A percentile compares a stretch with the other conserved stretches of the same genome.
Evolutionary conservation across 1,140 invertebrate species (phyloP).

Genomic region (Cataglyphis hispanica): DNA sequence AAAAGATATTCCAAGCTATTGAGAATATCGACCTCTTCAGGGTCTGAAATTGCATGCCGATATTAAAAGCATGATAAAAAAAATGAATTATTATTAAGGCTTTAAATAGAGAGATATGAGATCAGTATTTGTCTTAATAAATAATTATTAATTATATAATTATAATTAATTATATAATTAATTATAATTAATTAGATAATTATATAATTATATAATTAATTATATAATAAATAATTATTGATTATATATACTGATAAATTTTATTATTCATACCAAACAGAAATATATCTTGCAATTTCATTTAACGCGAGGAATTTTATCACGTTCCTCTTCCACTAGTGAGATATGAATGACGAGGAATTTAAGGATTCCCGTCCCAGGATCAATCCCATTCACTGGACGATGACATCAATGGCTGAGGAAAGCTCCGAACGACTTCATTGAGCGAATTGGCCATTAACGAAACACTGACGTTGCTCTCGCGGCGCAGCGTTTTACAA

Average conservation of each 20-base stretch:
- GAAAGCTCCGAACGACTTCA: conserved; percentile 9
- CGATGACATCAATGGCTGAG: not conserved
- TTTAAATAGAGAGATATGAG: not conserved
- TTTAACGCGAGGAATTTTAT: not conserved
- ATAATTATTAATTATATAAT: not conserved
- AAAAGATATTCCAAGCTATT: not conserved
- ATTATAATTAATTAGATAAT: no score
- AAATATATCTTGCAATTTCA: not conserved
- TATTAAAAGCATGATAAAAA: not conserved
- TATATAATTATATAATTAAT: not conserved
- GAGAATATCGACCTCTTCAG: not conserved
- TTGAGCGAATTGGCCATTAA: conserved; percentile 50
- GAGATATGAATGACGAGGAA: not conserved
- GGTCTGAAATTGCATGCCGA: not conserved
- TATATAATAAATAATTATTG: not conserved
- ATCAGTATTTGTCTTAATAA: not conserved
- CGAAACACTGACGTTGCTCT: conserved; percentile 29
- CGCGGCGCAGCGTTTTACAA: conserved; percentile 20
- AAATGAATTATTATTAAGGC: not conserved
- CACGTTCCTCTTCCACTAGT: not conserved
- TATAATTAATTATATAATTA: no score
- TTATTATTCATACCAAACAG: not conserved
- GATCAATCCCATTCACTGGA: conserved; percentile 1
- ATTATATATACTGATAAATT: not conserved
- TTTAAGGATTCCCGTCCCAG: not conserved